A percentile compares a stretch with the other conserved stretches of the same genome.
These are phyloP conservation scores for Temnothorax unifasciatus DNA, from an alignment of 2,888 invertebrate genomes.

Conservation along the genomic window DNA sequence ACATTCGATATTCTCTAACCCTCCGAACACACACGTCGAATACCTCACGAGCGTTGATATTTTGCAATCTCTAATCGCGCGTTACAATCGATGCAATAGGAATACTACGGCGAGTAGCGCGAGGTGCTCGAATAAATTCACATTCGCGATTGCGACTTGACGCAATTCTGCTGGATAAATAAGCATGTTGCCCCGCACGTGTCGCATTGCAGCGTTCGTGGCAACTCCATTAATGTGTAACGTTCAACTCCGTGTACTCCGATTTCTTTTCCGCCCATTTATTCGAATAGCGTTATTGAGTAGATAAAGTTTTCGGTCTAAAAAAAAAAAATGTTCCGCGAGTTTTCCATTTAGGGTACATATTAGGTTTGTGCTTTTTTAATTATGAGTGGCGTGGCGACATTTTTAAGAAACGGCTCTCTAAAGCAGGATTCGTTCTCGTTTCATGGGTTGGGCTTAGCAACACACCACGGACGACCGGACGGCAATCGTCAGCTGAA, in stretches of 20 bases:
- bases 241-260: background rate
- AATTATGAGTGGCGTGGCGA: background rate
- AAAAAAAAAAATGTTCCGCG: too few species aligned
- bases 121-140: constrained; percentile 23
- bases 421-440: constrained; percentile 6
- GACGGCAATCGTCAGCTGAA: constrained; percentile 69
- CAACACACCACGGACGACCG: constrained; percentile 54
- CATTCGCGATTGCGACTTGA: constrained; percentile 35
- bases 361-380: background rate
- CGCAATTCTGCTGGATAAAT: constrained; percentile 40
- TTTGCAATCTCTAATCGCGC: constrained; percentile 46
- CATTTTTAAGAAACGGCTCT: constrained; percentile 10
- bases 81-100: constrained; percentile 30
- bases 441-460: constrained; percentile 52
- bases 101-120: constrained; percentile 26
- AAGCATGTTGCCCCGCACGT: constrained; percentile 4
- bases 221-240: background rate
- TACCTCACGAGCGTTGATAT: constrained; percentile 17
- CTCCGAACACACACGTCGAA: background rate
- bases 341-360: background rate
- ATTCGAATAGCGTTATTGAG: background rate
- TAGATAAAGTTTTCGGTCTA: too few species aligned
- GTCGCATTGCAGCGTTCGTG: constrained; percentile 8
- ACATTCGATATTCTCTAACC: constrained; percentile 17
- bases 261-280: background rate